These are phyloP conservation scores for Hephaestus fuliginosus DNA, from an alignment of 2,797 vertebrate genomes.

Conservation along the genomic window DNA sequence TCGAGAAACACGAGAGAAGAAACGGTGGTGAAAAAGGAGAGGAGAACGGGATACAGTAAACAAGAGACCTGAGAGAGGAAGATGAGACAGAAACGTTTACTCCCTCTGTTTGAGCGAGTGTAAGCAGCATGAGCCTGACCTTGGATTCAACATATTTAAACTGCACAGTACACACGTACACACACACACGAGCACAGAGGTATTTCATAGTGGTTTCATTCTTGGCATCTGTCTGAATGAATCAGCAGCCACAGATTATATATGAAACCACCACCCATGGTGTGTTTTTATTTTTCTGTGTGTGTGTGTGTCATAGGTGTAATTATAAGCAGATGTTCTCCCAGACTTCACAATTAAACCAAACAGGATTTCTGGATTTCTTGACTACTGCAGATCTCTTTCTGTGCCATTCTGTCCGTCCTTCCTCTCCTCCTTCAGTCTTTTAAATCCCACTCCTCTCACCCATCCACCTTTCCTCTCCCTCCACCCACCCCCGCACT, in stretches of 20 bases:
- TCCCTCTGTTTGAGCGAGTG: constrained; percentile 23
- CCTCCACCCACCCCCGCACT: constrained; percentile 18
- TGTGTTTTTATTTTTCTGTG: constrained; percentile 15
- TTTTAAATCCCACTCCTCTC: constrained; percentile 11
- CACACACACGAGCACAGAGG: neutral
- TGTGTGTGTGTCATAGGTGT: constrained; percentile 19
- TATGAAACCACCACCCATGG: neutral
- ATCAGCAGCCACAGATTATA: constrained; percentile 14
- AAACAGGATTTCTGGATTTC: constrained; percentile 45
- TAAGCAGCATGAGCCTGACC: constrained; percentile 46
- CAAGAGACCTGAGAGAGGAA: constrained; percentile 6
- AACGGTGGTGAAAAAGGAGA: constrained; percentile 1
- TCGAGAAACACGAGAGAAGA: neutral
- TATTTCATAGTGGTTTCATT: constrained; percentile 7
- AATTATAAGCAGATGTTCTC: constrained; percentile 64
- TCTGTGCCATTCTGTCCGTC: constrained; percentile 17
- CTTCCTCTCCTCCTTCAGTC: constrained; percentile 9
- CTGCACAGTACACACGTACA: constrained; percentile 12
- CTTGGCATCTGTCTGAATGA: constrained; percentile 1
- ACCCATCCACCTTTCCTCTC: constrained; percentile 39
- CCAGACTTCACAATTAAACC: constrained; percentile 62
- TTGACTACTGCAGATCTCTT: constrained; percentile 54
- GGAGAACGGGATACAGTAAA: constrained; percentile 12
- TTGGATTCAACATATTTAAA: constrained; percentile 41
- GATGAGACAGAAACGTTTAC: constrained; percentile 30